phyloP scores from a whole-genome alignment of 2,888 invertebrate species.

The Cacoxenus indagator region DNA sequence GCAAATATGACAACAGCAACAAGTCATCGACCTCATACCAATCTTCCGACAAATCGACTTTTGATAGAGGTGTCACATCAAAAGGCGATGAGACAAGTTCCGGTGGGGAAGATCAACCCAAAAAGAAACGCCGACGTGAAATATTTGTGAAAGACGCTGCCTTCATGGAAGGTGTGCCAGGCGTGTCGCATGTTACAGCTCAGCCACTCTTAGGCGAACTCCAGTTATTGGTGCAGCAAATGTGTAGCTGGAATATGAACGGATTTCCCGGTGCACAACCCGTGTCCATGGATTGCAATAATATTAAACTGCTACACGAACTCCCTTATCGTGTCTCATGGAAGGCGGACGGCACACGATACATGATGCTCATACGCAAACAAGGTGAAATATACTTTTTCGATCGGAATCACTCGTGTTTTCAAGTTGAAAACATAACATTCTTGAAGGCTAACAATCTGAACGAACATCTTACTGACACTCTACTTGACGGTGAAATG shows the following conservation, averaged over 20 bases:
- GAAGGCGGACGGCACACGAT: slow-evolving; percentile 98
- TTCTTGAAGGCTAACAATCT: slow-evolving; percentile 85
- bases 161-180: too few relatives aligned
- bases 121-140: slow-evolving; percentile 73
- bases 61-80: too few relatives aligned
- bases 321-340: too few relatives aligned
- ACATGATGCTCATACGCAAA: slow-evolving; percentile 95
- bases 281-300: slow-evolving; percentile 92
- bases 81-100: slow-evolving; percentile 70
- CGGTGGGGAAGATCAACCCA: slow-evolving; percentile 37
- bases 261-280: slow-evolving; percentile 98
- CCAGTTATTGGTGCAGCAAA: slow-evolving; percentile 81
- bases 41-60: too few relatives aligned
- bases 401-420: too few relatives aligned
- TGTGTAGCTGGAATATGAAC: slow-evolving; percentile 83
- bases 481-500: slow-evolving; percentile 97
- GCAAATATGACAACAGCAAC: too few relatives aligned
- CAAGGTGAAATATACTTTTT: slow-evolving; percentile 90
- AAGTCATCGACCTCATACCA: too few relatives aligned
- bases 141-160: slow-evolving; percentile 74
- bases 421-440: slow-evolving; percentile 81
- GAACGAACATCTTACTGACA: slow-evolving; percentile 80
- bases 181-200: too few relatives aligned
- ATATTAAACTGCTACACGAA: slow-evolving; percentile 80
- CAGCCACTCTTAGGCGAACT: slow-evolving; percentile 76